phyloP scores from a whole-genome alignment of 1,140 invertebrate species.

The Microplitis mediator region DNA sequence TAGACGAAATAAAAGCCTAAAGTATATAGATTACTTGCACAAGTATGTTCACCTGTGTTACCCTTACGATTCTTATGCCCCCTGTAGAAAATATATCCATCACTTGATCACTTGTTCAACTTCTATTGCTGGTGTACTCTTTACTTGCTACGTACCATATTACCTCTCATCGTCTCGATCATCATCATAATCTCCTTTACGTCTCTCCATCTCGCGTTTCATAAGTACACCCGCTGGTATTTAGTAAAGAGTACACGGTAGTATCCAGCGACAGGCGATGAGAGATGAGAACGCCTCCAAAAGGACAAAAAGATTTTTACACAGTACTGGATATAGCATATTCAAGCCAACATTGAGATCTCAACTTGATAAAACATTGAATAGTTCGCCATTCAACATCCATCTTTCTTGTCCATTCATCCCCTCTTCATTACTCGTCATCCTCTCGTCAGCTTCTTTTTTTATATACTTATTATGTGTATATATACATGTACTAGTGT shows the following conservation, averaged over 20 bases:
- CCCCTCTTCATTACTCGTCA: slow-evolving; percentile 9
- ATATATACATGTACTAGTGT: too few species aligned
- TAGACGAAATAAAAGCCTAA: too few species aligned
- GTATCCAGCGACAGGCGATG: slow-evolving; percentile 22
- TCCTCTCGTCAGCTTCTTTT: neutral
- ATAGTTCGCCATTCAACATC: slow-evolving; percentile 41
- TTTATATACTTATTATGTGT: neutral
- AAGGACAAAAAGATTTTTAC: slow-evolving; percentile 44
- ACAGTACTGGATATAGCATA: slow-evolving; percentile 38
- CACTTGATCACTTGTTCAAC: slow-evolving; percentile 6
- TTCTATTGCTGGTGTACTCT: too few species aligned
- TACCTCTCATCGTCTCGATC: neutral
- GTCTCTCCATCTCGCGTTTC: slow-evolving; percentile 15
- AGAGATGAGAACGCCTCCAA: slow-evolving; percentile 27
- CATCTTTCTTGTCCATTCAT: slow-evolving; percentile 31
- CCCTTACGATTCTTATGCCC: neutral
- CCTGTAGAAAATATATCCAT: slow-evolving; percentile 1
- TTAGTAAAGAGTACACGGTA: too few species aligned
- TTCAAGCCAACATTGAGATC: slow-evolving; percentile 43
- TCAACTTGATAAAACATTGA: slow-evolving; percentile 56
- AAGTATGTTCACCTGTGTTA: slow-evolving; percentile 45
- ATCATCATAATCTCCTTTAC: slow-evolving; percentile 34
- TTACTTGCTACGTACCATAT: neutral
- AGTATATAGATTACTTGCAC: too few species aligned
- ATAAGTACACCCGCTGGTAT: slow-evolving; percentile 35